phyloP scores from a whole-genome alignment of 92 coral and sea anemone species.

The Heliopora coerulea region DNA sequence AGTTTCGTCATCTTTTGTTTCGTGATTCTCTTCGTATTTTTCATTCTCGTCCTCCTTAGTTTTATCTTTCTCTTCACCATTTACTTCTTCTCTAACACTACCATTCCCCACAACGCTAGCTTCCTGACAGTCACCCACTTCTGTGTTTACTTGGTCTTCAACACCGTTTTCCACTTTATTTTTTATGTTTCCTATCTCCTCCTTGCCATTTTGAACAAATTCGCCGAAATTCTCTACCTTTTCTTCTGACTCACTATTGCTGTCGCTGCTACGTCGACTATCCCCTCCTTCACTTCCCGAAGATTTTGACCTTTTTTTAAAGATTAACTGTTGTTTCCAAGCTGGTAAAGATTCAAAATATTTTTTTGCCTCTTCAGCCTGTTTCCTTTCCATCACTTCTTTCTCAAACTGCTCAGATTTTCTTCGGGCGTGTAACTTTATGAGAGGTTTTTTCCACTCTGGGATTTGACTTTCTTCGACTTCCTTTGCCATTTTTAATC shows the following conservation, averaged over 20 bases:
- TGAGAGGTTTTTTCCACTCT: slow-evolving; percentile 20
- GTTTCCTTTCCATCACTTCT: slow-evolving; percentile 13
- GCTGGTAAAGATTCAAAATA: slow-evolving; percentile 30
- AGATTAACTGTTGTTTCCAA: slow-evolving; percentile 23
- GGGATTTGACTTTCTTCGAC: slow-evolving; percentile 33
- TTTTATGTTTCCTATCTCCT: not conserved
- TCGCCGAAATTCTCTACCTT: not conserved
- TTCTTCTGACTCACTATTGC: not conserved
- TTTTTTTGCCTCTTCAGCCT: slow-evolving; percentile 17
- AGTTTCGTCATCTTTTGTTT: not conserved
- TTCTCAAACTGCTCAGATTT: slow-evolving; percentile 38
- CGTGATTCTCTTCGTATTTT: not conserved
- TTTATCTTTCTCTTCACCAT: not conserved
- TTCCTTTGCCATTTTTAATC: slow-evolving; percentile 13
- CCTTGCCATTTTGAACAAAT: not conserved
- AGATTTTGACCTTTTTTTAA: slow-evolving; percentile 12
- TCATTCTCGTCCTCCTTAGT: not conserved
- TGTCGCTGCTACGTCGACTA: not conserved
- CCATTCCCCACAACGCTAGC: not conserved
- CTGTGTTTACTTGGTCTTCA: not conserved
- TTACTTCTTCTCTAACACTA: not conserved
- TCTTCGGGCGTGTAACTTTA: slow-evolving; percentile 16
- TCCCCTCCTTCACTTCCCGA: not conserved
- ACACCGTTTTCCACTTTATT: not conserved
- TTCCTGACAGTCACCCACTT: too few relatives aligned